These are phyloP conservation scores for Ophthalmolycus amberensis DNA, from an alignment of 2,113 vertebrate genomes.

Conservation along the genomic window DNA sequence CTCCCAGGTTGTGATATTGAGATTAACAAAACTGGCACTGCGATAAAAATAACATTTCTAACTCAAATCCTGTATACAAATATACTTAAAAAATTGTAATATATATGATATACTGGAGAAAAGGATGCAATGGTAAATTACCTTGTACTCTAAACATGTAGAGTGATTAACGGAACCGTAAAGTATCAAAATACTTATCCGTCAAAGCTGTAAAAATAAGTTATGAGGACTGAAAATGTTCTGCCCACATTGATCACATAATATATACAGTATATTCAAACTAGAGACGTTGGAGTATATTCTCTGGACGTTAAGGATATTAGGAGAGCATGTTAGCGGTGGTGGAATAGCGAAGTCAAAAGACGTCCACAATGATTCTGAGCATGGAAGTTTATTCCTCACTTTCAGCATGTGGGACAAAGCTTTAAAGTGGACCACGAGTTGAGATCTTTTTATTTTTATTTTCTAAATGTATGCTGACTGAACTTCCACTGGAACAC, in stretches of 20 bases:
- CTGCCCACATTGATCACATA: background rate
- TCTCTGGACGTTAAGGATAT: background rate
- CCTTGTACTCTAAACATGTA: background rate
- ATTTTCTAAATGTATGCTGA: background rate
- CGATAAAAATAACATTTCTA: background rate
- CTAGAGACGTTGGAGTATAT: background rate
- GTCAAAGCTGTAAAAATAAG: background rate
- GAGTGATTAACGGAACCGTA: background rate
- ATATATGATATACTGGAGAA: background rate
- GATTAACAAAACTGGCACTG: background rate
- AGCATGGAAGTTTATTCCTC: background rate
- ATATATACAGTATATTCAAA: background rate
- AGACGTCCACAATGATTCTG: background rate
- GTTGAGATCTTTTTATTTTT: background rate
- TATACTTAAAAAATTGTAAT: background rate
- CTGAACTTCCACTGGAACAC: background rate
- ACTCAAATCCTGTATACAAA: background rate
- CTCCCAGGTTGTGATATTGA: background rate
- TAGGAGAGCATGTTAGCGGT: background rate
- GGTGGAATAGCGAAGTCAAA: conserved; percentile 5
- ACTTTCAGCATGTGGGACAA: background rate
- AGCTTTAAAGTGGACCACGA: background rate
- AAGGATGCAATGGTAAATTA: background rate
- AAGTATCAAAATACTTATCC: background rate
- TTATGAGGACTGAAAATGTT: background rate